Evolutionary conservation across 1,140 invertebrate genomes (phyloP).

Genomic region (Achroia grisella): DNA sequence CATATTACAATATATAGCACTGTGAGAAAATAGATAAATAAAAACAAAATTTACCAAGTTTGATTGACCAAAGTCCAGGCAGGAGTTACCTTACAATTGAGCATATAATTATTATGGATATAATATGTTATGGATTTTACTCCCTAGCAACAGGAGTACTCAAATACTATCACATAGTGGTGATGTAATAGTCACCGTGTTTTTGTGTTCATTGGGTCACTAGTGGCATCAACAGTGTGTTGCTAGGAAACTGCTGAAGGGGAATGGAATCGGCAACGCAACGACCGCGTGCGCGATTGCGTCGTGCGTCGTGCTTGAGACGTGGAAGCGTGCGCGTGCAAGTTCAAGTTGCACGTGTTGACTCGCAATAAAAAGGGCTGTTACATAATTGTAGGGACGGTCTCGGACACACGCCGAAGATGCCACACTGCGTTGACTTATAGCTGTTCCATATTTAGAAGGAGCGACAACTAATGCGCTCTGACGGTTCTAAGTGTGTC

Average conservation of each 20-base stretch:
- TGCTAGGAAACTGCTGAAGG: slow-evolving; percentile 61
- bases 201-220: slow-evolving; percentile 65
- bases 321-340: slow-evolving; percentile 58
- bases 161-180: slow-evolving; percentile 37
- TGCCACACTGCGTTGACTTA: slow-evolving; percentile 35
- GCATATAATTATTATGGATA: slow-evolving; percentile 27
- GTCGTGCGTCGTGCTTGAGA: slow-evolving; percentile 37
- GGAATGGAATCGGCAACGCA: slow-evolving; percentile 27
- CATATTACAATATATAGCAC: too few relatives aligned
- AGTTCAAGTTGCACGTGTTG: slow-evolving; percentile 45
- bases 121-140: slow-evolving; percentile 38
- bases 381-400: slow-evolving; percentile 61
- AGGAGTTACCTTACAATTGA: not conserved
- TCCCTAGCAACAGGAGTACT: slow-evolving; percentile 45
- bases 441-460: slow-evolving; percentile 68
- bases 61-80: slow-evolving; percentile 9
- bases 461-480: slow-evolving; percentile 54
- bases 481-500: slow-evolving; percentile 45
- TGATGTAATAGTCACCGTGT: slow-evolving; percentile 66
- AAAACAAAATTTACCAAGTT: too few relatives aligned
- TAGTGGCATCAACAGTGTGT: slow-evolving; percentile 67
- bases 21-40: too few relatives aligned
- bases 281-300: slow-evolving; percentile 53
- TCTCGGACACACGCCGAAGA: slow-evolving; percentile 27
- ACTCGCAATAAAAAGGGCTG: slow-evolving; percentile 37